A percentile compares a stretch with the other conserved stretches of the same genome.
Conservation (phyloP, 92 coral and sea anemone genomes). For the Bergia puertoricense region DNA sequence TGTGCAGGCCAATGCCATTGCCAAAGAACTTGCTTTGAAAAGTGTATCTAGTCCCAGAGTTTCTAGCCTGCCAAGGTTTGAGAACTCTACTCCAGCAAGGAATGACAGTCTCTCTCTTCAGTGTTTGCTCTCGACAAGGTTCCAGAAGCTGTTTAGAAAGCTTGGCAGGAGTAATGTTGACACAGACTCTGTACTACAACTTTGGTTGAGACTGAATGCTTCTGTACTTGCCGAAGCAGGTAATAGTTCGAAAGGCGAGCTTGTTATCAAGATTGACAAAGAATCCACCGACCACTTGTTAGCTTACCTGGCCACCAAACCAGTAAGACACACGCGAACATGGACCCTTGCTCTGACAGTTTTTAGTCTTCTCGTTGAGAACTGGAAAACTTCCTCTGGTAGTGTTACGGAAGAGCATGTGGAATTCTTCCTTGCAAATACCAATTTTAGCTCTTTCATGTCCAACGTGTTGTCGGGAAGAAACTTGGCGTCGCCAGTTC, state of each 20-base stretch:
- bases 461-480: conserved; percentile 29
- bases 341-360: conserved; percentile 34
- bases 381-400: neutral
- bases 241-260: conserved; percentile 25
- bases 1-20: conserved; percentile 70
- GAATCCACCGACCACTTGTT: conserved; percentile 30
- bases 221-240: conserved; percentile 24
- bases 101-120: neutral
- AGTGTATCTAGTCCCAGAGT: conserved; percentile 9
- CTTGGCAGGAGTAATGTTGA: conserved; percentile 24
- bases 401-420: neutral
- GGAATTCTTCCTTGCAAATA: conserved; percentile 1
- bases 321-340: conserved; percentile 41
- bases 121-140: conserved; percentile 11
- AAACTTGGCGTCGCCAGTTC: conserved; percentile 3
- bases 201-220: conserved; percentile 50
- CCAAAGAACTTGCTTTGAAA: conserved; percentile 55
- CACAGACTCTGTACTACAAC: conserved; percentile 29
- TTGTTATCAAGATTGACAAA: conserved; percentile 45
- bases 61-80: conserved; percentile 30
- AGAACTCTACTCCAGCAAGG: neutral
- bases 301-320: conserved; percentile 29
- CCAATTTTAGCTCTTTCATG: conserved; percentile 2
- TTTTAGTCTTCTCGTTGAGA: conserved; percentile 22
- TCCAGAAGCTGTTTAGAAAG: conserved; percentile 25